Evolutionary conservation across 2,888 invertebrate genomes (phyloP).

Genomic region (Perithous albicinctus): DNA sequence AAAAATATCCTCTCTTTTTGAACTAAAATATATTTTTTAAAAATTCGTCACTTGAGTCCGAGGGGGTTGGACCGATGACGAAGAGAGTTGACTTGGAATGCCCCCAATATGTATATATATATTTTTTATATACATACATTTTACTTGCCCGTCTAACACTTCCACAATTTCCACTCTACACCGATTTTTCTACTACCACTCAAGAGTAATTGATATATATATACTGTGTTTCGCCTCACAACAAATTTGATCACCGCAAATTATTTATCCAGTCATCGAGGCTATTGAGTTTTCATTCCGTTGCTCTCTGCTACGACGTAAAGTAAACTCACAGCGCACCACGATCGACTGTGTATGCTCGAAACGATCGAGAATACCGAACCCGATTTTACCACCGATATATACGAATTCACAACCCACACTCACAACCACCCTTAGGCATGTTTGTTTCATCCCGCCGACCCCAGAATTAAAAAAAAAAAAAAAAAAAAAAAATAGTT

Average conservation of each 20-base stretch:
- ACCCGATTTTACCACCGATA: constrained; percentile 31
- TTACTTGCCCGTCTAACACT: constrained; percentile 48
- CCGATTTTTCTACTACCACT: constrained; percentile 19
- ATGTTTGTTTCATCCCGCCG: constrained; percentile 62
- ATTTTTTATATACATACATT: constrained; percentile 1
- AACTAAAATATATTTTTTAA: no score
- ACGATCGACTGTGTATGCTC: constrained; percentile 26
- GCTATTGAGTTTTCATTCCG: constrained; percentile 30
- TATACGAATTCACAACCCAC: constrained; percentile 59
- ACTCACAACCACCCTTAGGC: constrained; percentile 66
- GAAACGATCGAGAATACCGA: constrained; percentile 25
- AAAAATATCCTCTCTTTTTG: no score
- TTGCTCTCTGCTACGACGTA: not conserved
- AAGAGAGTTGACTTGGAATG: no score
- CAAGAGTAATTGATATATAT: constrained; percentile 23
- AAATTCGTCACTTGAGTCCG: no score
- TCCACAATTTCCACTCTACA: constrained; percentile 33
- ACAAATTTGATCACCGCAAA: constrained; percentile 40
- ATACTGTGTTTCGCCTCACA: constrained; percentile 31
- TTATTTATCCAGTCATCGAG: constrained; percentile 26
- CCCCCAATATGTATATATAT: constrained; percentile 17
- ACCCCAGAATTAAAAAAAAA: constrained; percentile 22
- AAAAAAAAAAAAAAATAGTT: no score
- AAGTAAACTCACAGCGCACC: constrained; percentile 31
- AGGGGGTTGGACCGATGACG: no score